Evolutionary conservation across 1,140 invertebrate genomes (phyloP).

Genomic region (Drosophila santomea): DNA sequence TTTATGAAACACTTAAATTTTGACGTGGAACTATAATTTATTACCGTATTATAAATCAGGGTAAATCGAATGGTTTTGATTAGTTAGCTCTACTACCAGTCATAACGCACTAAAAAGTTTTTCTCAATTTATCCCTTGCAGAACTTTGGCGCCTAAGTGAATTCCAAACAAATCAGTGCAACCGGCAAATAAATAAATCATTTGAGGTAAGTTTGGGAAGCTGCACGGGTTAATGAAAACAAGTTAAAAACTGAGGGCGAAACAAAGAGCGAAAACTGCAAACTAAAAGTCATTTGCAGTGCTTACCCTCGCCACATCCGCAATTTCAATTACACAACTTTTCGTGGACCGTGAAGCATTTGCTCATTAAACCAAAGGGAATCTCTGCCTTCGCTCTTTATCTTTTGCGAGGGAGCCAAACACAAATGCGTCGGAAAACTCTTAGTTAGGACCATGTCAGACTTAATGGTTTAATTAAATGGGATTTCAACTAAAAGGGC

Average conservation of each 20-base stretch:
- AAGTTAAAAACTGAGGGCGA: constrained; percentile 19
- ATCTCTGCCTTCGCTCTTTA: constrained; percentile 8
- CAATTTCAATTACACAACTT: constrained; percentile 72
- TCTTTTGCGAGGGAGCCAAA: not conserved
- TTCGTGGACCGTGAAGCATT: constrained; percentile 25
- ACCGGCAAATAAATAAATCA: constrained; percentile 33
- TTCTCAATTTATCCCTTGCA: constrained; percentile 14
- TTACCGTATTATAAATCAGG: too few relatives aligned
- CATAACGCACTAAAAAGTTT: not conserved
- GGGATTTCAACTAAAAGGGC: constrained; percentile 34
- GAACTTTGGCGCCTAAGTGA: constrained; percentile 30
- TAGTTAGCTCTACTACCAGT: not conserved
- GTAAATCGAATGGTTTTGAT: not conserved
- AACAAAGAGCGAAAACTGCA: constrained; percentile 25
- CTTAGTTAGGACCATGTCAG: constrained; percentile 39
- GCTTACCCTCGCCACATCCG: constrained; percentile 59
- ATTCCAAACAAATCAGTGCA: constrained; percentile 13
- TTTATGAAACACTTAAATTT: not conserved
- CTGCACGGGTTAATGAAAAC: constrained; percentile 12
- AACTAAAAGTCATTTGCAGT: constrained; percentile 64
- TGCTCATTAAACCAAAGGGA: constrained; percentile 38
- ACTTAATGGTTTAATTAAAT: constrained; percentile 72
- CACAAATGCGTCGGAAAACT: constrained; percentile 25
- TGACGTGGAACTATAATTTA: not conserved
- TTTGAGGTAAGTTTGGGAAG: constrained; percentile 38